A percentile compares a stretch with the other conserved stretches of the same genome.
These are phyloP conservation scores for Nudaria mundana DNA, from an alignment of 2,888 invertebrate species.

Conservation along the genomic window DNA sequence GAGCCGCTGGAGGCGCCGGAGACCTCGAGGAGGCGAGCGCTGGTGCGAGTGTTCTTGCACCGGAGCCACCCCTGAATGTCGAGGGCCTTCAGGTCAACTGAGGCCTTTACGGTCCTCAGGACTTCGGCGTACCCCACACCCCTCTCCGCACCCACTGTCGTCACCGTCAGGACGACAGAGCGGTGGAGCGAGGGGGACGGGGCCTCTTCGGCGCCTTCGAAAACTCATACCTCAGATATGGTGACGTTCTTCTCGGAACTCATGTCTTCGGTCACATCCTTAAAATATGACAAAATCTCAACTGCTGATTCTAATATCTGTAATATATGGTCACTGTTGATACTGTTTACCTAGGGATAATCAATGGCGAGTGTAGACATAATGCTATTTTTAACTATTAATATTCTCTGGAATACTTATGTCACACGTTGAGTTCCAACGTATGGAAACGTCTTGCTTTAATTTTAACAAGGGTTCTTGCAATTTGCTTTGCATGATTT, in stretches of 20 bases:
- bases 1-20: too few relatives aligned
- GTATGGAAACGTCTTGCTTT: background rate
- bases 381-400: slow-evolving; percentile 3
- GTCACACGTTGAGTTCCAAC: background rate
- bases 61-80: too few relatives aligned
- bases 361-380: slow-evolving; percentile 10
- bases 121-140: too few relatives aligned
- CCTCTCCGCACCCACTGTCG: too few relatives aligned
- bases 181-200: too few relatives aligned
- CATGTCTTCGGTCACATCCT: slow-evolving; percentile 1
- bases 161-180: too few relatives aligned
- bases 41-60: too few relatives aligned
- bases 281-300: background rate
- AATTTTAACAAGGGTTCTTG: background rate
- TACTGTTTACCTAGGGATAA: slow-evolving; percentile 6
- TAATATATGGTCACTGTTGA: slow-evolving; percentile 1
- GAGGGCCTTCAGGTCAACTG: too few relatives aligned
- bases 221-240: slow-evolving; percentile 1
- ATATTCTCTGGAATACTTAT: too few relatives aligned
- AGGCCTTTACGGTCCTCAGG: too few relatives aligned
- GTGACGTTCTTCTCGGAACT: slow-evolving; percentile 4
- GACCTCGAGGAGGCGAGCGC: too few relatives aligned
- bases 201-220: too few relatives aligned
- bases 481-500: background rate
- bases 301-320: background rate